Percentiles rank a stretch among this genome's conserved stretches.
phyloP scores from a whole-genome alignment of 2,113 vertebrate species.

The Strix uralensis region DNA sequence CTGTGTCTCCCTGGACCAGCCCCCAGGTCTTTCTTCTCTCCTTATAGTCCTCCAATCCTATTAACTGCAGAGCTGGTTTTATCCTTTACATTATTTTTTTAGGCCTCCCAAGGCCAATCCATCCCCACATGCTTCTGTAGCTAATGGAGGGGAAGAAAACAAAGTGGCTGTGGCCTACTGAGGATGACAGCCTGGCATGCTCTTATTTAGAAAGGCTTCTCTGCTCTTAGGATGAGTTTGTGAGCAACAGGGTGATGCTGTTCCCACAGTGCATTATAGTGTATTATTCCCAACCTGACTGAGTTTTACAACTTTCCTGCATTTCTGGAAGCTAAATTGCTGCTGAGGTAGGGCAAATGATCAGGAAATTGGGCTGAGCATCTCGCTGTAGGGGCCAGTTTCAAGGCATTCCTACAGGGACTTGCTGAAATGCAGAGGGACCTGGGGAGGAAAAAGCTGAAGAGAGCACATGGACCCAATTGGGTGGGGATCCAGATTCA shows the following conservation, averaged over 20 bases:
- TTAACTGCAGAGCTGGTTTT: background rate
- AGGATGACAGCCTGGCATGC: background rate
- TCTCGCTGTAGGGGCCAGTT: rapidly evolving
- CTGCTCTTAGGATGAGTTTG: background rate
- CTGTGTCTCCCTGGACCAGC: background rate
- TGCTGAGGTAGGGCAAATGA: background rate
- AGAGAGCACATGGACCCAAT: background rate
- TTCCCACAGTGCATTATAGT: background rate
- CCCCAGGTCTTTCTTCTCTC: background rate
- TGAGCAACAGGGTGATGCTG: background rate
- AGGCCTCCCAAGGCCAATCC: background rate
- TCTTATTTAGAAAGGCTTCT: background rate
- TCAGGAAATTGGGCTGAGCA: background rate
- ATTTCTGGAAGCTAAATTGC: background rate
- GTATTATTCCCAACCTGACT: background rate
- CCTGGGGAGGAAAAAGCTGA: background rate
- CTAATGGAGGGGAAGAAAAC: background rate
- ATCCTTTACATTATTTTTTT: background rate
- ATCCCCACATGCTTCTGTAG: background rate
- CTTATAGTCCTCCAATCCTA: background rate
- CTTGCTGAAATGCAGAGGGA: background rate
- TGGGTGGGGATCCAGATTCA: background rate
- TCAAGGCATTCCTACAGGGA: background rate
- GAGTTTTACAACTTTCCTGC: background rate
- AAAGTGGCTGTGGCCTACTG: background rate